A percentile compares a stretch with the other conserved stretches of the same genome.
phyloP scores from a whole-genome alignment of 2,888 invertebrate species.

The Argyresthia goedartella region DNA sequence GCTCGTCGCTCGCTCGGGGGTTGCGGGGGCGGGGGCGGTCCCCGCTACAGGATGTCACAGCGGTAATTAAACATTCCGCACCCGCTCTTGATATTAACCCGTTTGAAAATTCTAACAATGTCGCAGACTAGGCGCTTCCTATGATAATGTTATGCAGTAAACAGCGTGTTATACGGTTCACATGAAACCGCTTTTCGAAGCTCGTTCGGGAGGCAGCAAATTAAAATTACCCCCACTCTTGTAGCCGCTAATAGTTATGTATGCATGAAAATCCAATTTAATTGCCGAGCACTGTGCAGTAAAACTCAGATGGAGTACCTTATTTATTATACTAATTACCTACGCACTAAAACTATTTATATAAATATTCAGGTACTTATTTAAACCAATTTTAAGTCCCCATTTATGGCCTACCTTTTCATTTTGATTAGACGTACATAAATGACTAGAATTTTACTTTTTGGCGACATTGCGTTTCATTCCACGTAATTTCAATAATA shows the following conservation, averaged over 20 bases:
- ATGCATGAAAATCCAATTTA: background rate
- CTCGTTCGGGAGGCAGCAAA: background rate
- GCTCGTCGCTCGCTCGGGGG: background rate
- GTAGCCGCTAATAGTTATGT: background rate
- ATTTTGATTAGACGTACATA: too few species aligned
- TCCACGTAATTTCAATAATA: too few species aligned
- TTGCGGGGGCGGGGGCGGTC: slow-evolving; percentile 24
- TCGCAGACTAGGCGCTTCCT: slow-evolving; percentile 36
- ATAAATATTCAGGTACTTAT: too few species aligned
- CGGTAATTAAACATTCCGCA: slow-evolving; percentile 58
- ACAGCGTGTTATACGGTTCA: slow-evolving; percentile 14
- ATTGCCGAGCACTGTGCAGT: background rate
- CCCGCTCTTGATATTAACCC: slow-evolving; percentile 45
- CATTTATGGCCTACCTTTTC: too few species aligned
- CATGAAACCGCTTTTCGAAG: background rate
- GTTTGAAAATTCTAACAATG: slow-evolving; percentile 60
- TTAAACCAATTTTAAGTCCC: background rate
- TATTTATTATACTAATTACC: background rate
- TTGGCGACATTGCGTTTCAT: too few species aligned
- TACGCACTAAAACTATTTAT: too few species aligned
- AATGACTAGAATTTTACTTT: too few species aligned
- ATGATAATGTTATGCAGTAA: slow-evolving; percentile 30
- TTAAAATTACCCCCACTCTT: slow-evolving; percentile 1
- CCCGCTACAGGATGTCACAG: slow-evolving; percentile 37
- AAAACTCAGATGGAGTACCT: background rate